Conservation (phyloP, 2,113 vertebrate species). For the Maccullochella peelii region DNA sequence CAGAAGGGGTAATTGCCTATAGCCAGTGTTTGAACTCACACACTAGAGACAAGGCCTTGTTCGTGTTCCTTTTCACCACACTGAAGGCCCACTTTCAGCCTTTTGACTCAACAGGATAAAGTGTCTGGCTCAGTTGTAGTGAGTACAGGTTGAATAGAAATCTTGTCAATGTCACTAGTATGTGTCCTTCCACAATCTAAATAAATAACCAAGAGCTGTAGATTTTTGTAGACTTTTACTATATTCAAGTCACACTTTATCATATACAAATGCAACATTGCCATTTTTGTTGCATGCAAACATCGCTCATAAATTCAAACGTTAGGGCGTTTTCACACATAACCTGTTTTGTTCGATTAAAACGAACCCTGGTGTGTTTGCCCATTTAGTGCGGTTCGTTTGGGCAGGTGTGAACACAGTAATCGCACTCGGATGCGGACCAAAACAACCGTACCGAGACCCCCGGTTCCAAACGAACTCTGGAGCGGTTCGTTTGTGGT, state of each 20-base stretch:
- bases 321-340: no score
- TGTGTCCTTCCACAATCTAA: not conserved
- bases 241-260: not conserved
- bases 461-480: no score
- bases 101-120: slow-evolving; percentile 19
- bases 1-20: slow-evolving; percentile 49
- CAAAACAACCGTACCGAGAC: no score
- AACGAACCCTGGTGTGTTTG: no score
- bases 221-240: no score
- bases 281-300: no score
- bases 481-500: no score
- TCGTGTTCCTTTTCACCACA: slow-evolving; percentile 1
- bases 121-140: not conserved
- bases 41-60: slow-evolving; percentile 38
- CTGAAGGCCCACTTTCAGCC: slow-evolving; percentile 26
- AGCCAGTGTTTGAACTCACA: slow-evolving; percentile 40
- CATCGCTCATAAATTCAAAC: no score
- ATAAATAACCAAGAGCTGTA: not conserved
- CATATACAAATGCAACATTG: not conserved
- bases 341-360: no score
- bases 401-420: no score
- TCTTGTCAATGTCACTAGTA: not conserved
- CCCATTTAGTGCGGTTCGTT: no score
- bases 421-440: no score
- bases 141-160: not conserved